These are phyloP conservation scores for Pseudopipra pipra DNA, from an alignment of 2,113 vertebrate species.

Conservation along the genomic window DNA sequence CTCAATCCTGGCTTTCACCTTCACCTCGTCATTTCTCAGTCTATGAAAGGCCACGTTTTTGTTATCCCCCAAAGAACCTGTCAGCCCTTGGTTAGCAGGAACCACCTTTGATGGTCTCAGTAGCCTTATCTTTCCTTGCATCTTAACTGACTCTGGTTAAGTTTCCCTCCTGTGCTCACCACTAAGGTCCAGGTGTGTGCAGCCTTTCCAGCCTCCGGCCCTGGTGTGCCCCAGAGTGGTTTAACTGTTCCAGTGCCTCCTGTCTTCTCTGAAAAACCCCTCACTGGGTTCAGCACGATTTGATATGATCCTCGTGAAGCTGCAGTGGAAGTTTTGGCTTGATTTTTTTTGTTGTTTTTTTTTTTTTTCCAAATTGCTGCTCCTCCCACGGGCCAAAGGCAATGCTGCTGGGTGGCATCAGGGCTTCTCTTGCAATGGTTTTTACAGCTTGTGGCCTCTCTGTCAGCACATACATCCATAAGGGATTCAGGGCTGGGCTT, in stretches of 20 bases:
- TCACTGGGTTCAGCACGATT: not conserved
- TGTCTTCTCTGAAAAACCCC: not conserved
- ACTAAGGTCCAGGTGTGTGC: not conserved
- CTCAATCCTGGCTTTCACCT: not conserved
- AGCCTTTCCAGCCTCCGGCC: not conserved
- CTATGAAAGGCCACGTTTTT: not conserved
- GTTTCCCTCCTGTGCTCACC: not conserved
- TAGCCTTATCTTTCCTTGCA: constrained; percentile 47
- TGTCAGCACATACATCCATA: not conserved
- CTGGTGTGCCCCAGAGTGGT: not conserved
- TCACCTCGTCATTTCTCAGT: not conserved
- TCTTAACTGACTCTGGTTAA: constrained; percentile 47
- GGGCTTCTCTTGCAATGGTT: not conserved
- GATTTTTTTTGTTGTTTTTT: not conserved
- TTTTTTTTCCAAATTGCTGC: not conserved
- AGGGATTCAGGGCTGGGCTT: not conserved
- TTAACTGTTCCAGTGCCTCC: constrained; percentile 43
- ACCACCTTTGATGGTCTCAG: not conserved
- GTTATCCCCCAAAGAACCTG: not conserved
- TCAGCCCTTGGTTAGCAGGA: not conserved
- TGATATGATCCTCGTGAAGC: fast-evolving
- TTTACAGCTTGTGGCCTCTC: not conserved
- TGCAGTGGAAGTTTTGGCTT: not conserved
- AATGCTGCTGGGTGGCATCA: not conserved
- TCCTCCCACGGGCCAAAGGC: not conserved